Evolutionary conservation across 2,113 vertebrate species (phyloP).

Genomic region (Mobula birostris): DNA sequence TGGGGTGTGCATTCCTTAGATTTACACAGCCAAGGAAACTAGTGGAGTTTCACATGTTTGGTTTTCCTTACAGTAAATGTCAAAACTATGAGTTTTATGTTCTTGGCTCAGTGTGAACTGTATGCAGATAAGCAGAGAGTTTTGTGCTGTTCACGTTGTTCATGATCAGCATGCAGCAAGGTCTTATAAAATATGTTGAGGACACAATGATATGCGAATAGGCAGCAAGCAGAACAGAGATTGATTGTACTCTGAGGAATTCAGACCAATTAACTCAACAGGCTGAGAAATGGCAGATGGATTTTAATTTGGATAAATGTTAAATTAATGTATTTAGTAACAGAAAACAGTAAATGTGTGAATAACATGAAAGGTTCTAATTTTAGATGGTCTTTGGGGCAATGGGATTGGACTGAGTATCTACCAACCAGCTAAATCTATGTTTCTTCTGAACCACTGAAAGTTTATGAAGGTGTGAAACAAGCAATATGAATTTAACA

Average conservation of each 20-base stretch:
- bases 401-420: not conserved
- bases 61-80: slow-evolving; percentile 86
- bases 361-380: not conserved
- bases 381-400: not conserved
- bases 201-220: not conserved
- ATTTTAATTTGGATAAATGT: slow-evolving; percentile 34
- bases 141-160: not conserved
- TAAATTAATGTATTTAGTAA: slow-evolving; percentile 26
- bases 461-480: not conserved
- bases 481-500: not conserved
- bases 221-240: not conserved
- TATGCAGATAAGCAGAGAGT: slow-evolving; percentile 55
- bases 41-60: slow-evolving; percentile 56
- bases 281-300: slow-evolving; percentile 24
- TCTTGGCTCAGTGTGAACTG: slow-evolving; percentile 80
- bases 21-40: too few species aligned
- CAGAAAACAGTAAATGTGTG: not conserved
- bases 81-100: slow-evolving; percentile 89
- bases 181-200: not conserved
- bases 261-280: slow-evolving; percentile 19
- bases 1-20: too few species aligned
- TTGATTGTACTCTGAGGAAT: slow-evolving; percentile 24
- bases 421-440: not conserved
- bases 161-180: not conserved
- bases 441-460: not conserved